A percentile compares a stretch with the other conserved stretches of the same genome.
Evolutionary conservation across 1,140 invertebrate genomes (phyloP).

Genomic region (Drosophila jambulina): DNA sequence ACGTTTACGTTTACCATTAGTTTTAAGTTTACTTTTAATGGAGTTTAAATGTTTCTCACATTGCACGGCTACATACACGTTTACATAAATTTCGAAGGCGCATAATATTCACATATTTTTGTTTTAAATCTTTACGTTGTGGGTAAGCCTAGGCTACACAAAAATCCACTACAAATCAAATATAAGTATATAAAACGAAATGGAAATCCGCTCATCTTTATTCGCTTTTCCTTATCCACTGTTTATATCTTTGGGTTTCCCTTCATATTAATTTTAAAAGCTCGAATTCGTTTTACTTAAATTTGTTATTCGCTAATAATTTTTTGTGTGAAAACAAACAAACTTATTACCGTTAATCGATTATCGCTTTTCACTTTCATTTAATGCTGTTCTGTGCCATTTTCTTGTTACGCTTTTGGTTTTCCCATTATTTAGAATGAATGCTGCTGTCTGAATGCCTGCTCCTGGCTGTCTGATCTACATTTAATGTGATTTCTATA

Average conservation of each 20-base stretch:
- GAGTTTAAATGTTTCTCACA: conserved; percentile 50
- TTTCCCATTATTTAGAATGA: conserved; percentile 31
- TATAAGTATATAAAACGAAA: conserved; percentile 46
- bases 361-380: neutral
- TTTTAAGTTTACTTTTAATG: conserved; percentile 45
- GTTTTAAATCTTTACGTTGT: conserved; percentile 53
- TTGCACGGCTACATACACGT: conserved; percentile 62
- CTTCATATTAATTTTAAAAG: conserved; percentile 75
- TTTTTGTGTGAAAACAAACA: conserved; percentile 30
- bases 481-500: conserved; percentile 78
- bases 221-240: conserved; percentile 38
- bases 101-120: conserved; percentile 84
- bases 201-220: conserved; percentile 35
- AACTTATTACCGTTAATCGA: conserved; percentile 24
- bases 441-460: conserved; percentile 30
- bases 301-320: conserved; percentile 66
- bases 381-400: conserved; percentile 49
- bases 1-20: conserved; percentile 41
- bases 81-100: conserved; percentile 81
- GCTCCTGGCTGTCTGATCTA: conserved; percentile 44
- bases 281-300: conserved; percentile 82
- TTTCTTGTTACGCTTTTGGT: conserved; percentile 41
- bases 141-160: conserved; percentile 67
- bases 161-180: conserved; percentile 61
- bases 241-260: conserved; percentile 32